Evolutionary conservation across 2,113 vertebrate species (phyloP).

Genomic region (Struthidea cinerea): DNA sequence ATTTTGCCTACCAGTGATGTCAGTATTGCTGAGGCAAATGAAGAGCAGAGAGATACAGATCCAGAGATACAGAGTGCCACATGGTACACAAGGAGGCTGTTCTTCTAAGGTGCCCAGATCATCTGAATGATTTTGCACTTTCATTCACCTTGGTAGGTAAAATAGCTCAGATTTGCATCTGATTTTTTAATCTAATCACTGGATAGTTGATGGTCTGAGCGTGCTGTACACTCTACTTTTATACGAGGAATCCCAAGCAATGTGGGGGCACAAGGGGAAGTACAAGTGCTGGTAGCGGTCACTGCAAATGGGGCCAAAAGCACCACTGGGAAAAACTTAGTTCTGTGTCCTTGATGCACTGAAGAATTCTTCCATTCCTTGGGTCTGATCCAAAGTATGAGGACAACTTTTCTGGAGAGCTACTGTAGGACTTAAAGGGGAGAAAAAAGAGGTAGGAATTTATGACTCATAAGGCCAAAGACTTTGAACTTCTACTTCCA

Average conservation of each 20-base stretch:
- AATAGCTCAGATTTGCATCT: neutral
- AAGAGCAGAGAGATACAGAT: neutral
- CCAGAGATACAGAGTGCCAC: neutral
- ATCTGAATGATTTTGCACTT: neutral
- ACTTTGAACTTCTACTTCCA: neutral
- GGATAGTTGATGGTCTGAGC: neutral
- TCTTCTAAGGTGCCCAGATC: neutral
- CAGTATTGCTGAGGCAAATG: neutral
- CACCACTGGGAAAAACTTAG: neutral
- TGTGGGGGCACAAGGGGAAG: accelerated
- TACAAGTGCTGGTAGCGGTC: neutral
- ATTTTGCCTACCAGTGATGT: neutral
- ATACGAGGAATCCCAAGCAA: neutral
- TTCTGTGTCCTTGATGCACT: neutral
- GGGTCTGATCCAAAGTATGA: neutral
- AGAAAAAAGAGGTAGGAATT: neutral
- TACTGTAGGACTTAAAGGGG: neutral
- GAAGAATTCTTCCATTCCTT: neutral
- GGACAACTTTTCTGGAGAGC: neutral
- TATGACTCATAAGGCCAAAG: neutral
- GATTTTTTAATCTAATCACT: neutral
- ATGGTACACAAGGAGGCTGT: neutral
- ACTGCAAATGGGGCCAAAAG: neutral
- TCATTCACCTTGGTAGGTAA: neutral
- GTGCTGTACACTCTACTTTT: neutral